Evolutionary conservation across 2,888 invertebrate species (phyloP).

Genomic region (Schizotus pectinicornis): DNA sequence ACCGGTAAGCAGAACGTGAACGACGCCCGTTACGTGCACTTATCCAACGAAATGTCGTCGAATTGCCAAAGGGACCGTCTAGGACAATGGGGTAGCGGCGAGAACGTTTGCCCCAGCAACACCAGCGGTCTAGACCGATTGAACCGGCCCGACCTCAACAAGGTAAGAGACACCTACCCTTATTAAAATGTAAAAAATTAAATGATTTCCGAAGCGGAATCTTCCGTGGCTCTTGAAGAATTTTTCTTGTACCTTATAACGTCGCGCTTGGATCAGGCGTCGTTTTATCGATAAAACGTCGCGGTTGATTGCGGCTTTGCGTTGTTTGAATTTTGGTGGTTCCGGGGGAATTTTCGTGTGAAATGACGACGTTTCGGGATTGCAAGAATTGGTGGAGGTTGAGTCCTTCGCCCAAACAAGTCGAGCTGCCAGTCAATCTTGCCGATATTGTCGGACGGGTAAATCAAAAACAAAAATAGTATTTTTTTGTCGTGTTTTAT

Average conservation of each 20-base stretch:
- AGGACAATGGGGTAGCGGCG: slow-evolving; percentile 44
- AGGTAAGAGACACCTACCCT: slow-evolving; percentile 37
- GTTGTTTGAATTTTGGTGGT: too few species aligned
- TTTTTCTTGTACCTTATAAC: too few species aligned
- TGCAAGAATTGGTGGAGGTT: slow-evolving; percentile 34
- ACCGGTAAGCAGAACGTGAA: slow-evolving; percentile 7
- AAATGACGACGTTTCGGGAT: too few species aligned
- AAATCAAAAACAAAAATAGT: too few species aligned
- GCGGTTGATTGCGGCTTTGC: too few species aligned
- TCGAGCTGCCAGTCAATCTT: slow-evolving; percentile 34
- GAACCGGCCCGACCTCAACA: slow-evolving; percentile 43
- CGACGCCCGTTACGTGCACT: slow-evolving; percentile 4
- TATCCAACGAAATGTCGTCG: slow-evolving; percentile 20
- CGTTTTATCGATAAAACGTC: too few species aligned
- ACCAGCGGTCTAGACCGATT: slow-evolving; percentile 44
- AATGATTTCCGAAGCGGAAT: too few species aligned
- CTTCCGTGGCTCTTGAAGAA: too few species aligned
- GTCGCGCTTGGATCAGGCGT: too few species aligned
- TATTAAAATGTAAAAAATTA: too few species aligned
- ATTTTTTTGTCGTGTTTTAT: too few species aligned
- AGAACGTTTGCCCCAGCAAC: slow-evolving; percentile 40
- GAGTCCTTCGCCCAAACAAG: slow-evolving; percentile 14
- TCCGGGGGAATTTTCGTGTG: too few species aligned
- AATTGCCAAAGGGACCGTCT: slow-evolving; percentile 44
- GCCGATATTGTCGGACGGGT: slow-evolving; percentile 32